These are phyloP conservation scores for Tolmerus cingulatus DNA, from an alignment of 2,888 invertebrate genomes.

Conservation along the genomic window DNA sequence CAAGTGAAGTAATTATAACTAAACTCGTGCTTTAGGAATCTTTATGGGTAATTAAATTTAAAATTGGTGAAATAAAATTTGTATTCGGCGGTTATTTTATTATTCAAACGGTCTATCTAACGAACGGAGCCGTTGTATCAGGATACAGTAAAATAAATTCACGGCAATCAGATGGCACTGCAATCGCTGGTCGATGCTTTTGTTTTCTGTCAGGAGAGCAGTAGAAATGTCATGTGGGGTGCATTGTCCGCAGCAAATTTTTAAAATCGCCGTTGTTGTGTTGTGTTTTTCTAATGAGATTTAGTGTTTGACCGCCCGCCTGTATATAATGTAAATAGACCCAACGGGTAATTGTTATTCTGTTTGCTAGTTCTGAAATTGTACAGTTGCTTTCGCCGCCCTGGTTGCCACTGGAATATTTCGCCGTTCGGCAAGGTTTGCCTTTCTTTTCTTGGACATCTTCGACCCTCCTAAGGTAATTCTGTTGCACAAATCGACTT, in stretches of 20 bases:
- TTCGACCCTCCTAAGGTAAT: background rate
- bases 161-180: constrained; percentile 2
- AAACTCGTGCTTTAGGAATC: no score
- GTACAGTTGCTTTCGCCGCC: background rate
- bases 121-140: background rate
- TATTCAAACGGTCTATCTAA: background rate
- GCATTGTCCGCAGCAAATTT: constrained; percentile 8
- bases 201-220: constrained; percentile 13
- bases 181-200: background rate
- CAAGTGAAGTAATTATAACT: no score
- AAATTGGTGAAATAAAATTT: background rate
- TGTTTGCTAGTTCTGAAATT: background rate
- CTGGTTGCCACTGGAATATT: background rate
- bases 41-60: no score
- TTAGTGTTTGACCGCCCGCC: background rate
- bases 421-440: background rate
- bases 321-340: background rate
- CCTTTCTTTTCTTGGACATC: background rate
- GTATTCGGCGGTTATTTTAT: background rate
- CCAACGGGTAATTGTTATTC: background rate
- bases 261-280: background rate
- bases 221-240: background rate
- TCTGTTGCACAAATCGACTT: background rate
- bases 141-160: background rate
- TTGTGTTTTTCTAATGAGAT: background rate